Conservation (phyloP, 2,113 vertebrate species). For the Chaetura pelagica region DNA sequence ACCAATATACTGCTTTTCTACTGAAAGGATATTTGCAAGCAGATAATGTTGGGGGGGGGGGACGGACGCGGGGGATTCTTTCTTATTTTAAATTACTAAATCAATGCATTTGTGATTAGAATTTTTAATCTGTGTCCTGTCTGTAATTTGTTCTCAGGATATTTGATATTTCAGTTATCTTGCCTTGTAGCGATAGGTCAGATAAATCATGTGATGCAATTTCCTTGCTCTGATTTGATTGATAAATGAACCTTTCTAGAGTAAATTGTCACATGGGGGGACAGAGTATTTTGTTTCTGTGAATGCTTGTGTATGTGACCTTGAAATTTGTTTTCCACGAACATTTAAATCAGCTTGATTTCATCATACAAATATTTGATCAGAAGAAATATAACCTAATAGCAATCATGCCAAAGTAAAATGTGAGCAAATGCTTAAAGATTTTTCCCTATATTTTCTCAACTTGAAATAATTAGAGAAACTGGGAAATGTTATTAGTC, state of each 20-base stretch:
- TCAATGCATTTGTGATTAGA: neutral
- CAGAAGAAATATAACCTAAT: neutral
- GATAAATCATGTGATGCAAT: neutral
- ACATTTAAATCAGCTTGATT: neutral
- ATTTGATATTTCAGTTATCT: neutral
- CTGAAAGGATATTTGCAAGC: conserved; percentile 20
- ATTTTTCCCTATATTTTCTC: neutral
- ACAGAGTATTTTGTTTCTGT: neutral
- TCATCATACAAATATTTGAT: neutral
- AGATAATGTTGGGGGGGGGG: neutral
- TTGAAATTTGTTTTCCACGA: neutral
- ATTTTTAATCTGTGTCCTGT: neutral
- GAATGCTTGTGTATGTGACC: neutral
- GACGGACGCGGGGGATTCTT: no score
- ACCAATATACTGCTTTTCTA: neutral
- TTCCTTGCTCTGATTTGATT: neutral
- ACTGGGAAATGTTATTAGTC: neutral
- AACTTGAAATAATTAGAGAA: neutral
- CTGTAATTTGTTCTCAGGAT: neutral
- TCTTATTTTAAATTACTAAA: neutral
- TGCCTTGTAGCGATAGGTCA: neutral
- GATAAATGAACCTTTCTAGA: neutral
- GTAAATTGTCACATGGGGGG: neutral
- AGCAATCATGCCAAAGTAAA: neutral
- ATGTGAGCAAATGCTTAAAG: neutral